Evolutionary conservation across 2,888 invertebrate genomes (phyloP).

Genomic region (Sarcophaga caerulescens): DNA sequence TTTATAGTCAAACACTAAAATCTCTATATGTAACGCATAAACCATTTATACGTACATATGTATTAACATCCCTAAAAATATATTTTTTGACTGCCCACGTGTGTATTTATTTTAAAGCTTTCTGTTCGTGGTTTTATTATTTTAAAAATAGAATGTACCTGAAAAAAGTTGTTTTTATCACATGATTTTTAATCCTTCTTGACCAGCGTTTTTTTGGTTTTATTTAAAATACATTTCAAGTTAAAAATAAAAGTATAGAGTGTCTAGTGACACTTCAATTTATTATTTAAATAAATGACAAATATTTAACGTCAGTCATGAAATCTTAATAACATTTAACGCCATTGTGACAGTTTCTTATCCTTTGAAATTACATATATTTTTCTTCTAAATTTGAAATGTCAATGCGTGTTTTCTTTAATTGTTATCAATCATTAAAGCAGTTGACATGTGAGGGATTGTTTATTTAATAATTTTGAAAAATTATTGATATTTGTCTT

Average conservation of each 20-base stretch:
- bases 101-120: too few relatives aligned
- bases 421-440: slow-evolving; percentile 50
- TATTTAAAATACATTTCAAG: too few relatives aligned
- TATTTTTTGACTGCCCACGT: too few relatives aligned
- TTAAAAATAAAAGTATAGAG: too few relatives aligned
- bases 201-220: neutral
- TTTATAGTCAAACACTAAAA: too few relatives aligned
- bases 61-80: too few relatives aligned
- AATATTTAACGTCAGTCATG: neutral
- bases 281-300: neutral
- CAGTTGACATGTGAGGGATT: slow-evolving; percentile 35
- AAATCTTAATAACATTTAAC: slow-evolving; percentile 16
- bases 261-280: neutral
- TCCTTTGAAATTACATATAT: neutral
- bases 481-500: neutral
- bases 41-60: too few relatives aligned
- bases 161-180: too few relatives aligned
- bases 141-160: too few relatives aligned
- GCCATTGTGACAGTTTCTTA: slow-evolving; percentile 36
- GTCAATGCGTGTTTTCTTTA: neutral
- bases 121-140: too few relatives aligned
- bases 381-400: slow-evolving; percentile 11
- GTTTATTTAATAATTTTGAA: slow-evolving; percentile 32
- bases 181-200: neutral
- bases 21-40: too few relatives aligned